These are phyloP conservation scores for Pecten maximus DNA, from an alignment of 2,888 invertebrate species.

Conservation along the genomic window DNA sequence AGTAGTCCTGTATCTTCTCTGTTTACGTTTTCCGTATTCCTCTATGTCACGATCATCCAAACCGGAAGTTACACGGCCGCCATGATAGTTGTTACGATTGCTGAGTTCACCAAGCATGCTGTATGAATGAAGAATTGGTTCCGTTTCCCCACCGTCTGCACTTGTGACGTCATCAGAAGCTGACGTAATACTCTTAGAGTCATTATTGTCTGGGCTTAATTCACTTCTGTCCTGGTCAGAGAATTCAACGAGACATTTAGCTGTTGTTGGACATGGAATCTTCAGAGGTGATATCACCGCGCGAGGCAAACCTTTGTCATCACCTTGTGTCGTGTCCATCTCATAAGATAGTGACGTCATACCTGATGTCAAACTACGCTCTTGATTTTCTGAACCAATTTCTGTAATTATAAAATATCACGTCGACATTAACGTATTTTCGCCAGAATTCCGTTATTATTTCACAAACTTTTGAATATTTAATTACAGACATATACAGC, in stretches of 20 bases:
- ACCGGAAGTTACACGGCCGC: not conserved
- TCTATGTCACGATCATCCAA: conserved; percentile 63
- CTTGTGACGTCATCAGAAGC: not conserved
- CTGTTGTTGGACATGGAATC: not conserved
- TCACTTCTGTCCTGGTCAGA: not conserved
- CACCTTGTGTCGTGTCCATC: not conserved
- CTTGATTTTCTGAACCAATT: not conserved
- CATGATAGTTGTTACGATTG: not conserved
- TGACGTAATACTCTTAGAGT: not conserved
- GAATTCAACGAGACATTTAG: not conserved
- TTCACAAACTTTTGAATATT: too few relatives aligned
- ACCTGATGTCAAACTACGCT: not conserved
- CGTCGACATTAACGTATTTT: too few relatives aligned
- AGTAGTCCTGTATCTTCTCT: conserved; percentile 80
- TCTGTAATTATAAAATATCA: not conserved
- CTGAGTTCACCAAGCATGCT: not conserved
- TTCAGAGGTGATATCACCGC: conserved; percentile 35
- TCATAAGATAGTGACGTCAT: not conserved
- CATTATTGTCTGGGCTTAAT: not conserved
- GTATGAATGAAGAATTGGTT: not conserved
- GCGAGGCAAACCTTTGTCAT: not conserved
- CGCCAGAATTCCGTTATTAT: too few relatives aligned
- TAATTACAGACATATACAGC: too few relatives aligned
- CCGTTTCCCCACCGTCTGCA: not conserved
- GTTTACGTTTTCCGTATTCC: conserved; percentile 79